A percentile compares a stretch with the other conserved stretches of the same genome.
These are phyloP conservation scores for Phragmatobia fuliginosa DNA, from an alignment of 2,888 invertebrate genomes.

Conservation along the genomic window DNA sequence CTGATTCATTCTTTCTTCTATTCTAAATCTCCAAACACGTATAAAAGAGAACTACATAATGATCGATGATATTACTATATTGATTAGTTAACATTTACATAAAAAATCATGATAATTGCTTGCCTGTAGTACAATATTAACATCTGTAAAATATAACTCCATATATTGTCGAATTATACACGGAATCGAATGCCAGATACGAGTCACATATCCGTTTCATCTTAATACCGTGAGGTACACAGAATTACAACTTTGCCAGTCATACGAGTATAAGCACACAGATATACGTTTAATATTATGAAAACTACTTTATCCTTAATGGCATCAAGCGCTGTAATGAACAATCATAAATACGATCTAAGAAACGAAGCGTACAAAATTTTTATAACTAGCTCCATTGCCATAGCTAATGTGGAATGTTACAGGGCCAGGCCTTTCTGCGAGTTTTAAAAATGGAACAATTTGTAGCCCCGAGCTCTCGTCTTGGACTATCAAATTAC, in stretches of 20 bases:
- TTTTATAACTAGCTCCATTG: constrained; percentile 27
- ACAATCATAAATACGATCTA: constrained; percentile 27
- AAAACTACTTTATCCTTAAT: constrained; percentile 4
- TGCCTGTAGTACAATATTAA: too few species aligned
- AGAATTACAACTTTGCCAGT: not conserved
- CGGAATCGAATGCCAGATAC: not conserved
- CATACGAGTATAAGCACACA: not conserved
- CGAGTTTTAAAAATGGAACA: constrained; percentile 16
- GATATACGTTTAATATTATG: not conserved
- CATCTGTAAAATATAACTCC: too few species aligned
- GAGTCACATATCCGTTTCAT: not conserved
- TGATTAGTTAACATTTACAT: too few species aligned
- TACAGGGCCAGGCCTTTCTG: constrained; percentile 14
- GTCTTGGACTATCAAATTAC: not conserved
- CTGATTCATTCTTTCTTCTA: not conserved
- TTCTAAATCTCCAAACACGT: too few species aligned
- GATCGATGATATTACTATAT: too few species aligned
- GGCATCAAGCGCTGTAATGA: not conserved
- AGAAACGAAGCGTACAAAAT: constrained; percentile 31
- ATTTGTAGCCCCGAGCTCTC: constrained; percentile 8
- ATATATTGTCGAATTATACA: not conserved
- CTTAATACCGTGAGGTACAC: not conserved
- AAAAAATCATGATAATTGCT: too few species aligned
- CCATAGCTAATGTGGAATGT: constrained; percentile 41
- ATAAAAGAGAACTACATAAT: too few species aligned